A percentile compares a stretch with the other conserved stretches of the same genome.
phyloP scores from a whole-genome alignment of 2,113 vertebrate genomes.

The Acrocephalus arundinaceus region DNA sequence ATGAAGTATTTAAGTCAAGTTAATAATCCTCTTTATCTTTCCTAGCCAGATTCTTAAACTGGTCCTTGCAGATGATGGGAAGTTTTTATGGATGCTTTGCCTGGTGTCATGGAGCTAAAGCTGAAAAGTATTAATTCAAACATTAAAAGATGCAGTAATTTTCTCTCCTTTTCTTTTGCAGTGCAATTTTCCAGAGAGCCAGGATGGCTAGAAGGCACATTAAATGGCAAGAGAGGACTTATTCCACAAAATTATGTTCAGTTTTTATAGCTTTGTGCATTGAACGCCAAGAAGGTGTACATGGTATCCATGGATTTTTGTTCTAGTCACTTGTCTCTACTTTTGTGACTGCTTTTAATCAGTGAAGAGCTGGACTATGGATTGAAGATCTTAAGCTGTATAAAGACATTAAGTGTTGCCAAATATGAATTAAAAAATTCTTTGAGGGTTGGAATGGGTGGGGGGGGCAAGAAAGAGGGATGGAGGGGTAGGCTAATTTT shows the following conservation, averaged over 20 bases:
- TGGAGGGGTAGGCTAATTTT: background rate
- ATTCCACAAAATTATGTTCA: slow-evolving; percentile 98
- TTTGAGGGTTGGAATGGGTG: background rate
- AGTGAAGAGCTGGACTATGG: slow-evolving; percentile 12
- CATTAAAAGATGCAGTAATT: background rate
- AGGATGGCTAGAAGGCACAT: slow-evolving; percentile 95
- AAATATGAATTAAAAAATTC: background rate
- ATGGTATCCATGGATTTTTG: slow-evolving; percentile 86
- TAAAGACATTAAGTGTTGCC: slow-evolving; percentile 23
- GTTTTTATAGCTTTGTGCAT: slow-evolving; percentile 79
- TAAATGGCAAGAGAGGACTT: slow-evolving; percentile 94
- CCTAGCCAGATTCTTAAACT: background rate
- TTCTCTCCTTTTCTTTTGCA: slow-evolving; percentile 60
- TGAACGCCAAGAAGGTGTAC: slow-evolving; percentile 68
- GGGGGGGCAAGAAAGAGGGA: too few relatives aligned
- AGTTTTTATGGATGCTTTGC: background rate
- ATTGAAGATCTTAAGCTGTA: slow-evolving; percentile 26
- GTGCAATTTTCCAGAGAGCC: slow-evolving; percentile 89
- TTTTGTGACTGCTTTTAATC: slow-evolving; percentile 62
- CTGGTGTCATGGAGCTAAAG: background rate
- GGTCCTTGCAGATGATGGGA: background rate
- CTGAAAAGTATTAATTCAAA: background rate
- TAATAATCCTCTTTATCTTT: background rate
- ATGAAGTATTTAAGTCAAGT: background rate
- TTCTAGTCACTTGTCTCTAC: slow-evolving; percentile 41